These are phyloP conservation scores for Zelleria hepariella DNA, from an alignment of 2,888 invertebrate genomes.

Conservation along the genomic window DNA sequence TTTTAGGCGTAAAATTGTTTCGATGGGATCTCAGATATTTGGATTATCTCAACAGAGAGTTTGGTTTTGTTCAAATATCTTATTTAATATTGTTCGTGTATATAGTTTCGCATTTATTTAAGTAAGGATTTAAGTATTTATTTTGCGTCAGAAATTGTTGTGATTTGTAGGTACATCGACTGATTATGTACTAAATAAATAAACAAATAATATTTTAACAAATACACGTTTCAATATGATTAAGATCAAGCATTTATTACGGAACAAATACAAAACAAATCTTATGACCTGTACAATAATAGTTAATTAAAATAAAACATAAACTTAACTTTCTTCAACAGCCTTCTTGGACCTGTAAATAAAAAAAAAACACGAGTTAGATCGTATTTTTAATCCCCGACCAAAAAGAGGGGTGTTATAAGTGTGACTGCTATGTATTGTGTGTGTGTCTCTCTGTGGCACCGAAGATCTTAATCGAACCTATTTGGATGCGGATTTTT, in stretches of 20 bases:
- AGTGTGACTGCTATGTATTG: too few species aligned
- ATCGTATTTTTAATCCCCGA: neutral
- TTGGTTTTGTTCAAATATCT: neutral
- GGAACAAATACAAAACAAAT: slow-evolving; percentile 8
- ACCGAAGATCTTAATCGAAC: too few species aligned
- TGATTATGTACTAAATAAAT: slow-evolving; percentile 24
- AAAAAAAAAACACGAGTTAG: neutral
- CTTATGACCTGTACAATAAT: slow-evolving; percentile 10
- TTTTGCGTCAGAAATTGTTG: slow-evolving; percentile 13
- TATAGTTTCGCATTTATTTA: neutral
- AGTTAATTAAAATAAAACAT: slow-evolving; percentile 17
- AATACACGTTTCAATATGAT: neutral
- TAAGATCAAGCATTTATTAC: neutral
- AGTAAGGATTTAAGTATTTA: slow-evolving; percentile 16
- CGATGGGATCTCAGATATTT: neutral
- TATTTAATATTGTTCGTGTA: too few species aligned
- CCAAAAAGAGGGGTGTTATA: too few species aligned
- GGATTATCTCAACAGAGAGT: neutral
- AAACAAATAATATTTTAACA: slow-evolving; percentile 2
- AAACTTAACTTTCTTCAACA: slow-evolving; percentile 32
- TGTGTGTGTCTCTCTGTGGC: too few species aligned
- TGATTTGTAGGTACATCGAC: slow-evolving; percentile 18
- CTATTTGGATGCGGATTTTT: too few species aligned
- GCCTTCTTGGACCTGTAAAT: slow-evolving; percentile 6
- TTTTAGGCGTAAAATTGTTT: neutral